These are phyloP conservation scores for Ammodytes dubius DNA, from an alignment of 2,113 vertebrate species.

Conservation along the genomic window DNA sequence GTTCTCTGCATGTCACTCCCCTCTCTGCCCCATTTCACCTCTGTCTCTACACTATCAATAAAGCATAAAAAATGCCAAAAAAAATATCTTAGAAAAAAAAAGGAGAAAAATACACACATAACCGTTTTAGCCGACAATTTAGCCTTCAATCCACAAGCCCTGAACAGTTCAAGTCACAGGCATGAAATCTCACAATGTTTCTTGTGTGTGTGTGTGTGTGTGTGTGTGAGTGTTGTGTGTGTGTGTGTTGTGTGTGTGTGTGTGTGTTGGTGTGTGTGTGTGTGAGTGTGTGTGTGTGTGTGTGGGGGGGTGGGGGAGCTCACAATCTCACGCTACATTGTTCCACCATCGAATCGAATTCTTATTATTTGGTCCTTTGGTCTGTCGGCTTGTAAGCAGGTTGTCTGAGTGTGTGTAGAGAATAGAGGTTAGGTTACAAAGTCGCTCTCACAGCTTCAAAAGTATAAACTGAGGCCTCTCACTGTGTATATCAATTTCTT, in stretches of 20 bases:
- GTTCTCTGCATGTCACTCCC: no score
- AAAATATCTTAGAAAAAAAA: no score
- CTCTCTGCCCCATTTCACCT: no score
- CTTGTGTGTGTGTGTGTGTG: no score
- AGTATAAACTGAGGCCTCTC: constrained; percentile 59
- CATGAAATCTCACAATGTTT: constrained; percentile 61
- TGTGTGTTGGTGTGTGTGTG: background rate
- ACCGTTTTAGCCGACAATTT: no score
- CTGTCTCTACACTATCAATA: no score
- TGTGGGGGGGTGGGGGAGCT: no score
- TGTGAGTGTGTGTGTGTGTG: background rate
- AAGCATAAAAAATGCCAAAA: no score
- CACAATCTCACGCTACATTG: no score
- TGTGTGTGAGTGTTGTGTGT: no score
- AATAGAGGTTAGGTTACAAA: constrained; percentile 32
- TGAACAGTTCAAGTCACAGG: constrained; percentile 52
- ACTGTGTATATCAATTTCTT: constrained; percentile 52
- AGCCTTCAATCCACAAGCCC: no score
- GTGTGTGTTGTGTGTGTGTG: background rate
- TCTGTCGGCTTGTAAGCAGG: background rate
- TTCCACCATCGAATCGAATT: background rate
- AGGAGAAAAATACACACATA: no score
- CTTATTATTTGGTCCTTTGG: constrained; percentile 15
- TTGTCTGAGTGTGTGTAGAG: constrained; percentile 17
- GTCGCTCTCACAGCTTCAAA: constrained; percentile 34